Base-by-base conservation (phyloP, 2,888 invertebrate genomes). In the Microplitis deprimator region DNA sequence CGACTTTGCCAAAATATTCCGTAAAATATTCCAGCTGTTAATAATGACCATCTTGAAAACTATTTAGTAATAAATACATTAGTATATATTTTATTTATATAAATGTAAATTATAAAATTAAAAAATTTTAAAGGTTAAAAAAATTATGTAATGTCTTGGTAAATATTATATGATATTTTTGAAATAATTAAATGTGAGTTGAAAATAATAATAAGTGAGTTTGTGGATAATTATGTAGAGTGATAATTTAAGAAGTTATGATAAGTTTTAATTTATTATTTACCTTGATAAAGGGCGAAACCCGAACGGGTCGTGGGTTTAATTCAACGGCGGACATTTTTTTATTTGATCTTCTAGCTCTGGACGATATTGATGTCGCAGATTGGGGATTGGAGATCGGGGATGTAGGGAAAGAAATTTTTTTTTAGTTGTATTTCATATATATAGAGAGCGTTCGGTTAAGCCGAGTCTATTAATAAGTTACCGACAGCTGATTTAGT, bases 251-350 rank as follows among this genome's bases (percentile, higher is more conserved):
- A 29, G 29, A 68, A 20, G 41, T 38, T 61, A 61, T 8, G 39
- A 76, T 62, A 75, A 62, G 70, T 29, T 82, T 84, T 89, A 17
- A 17, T 39, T 50, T 29, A 29, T 29, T 29, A 77, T 84, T 91
- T 92, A 95, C 95, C 92, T 94, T 94, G 88, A 96, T 96, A 76
- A 96, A 90, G 73, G 96, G 96, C 72, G 96, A 95, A 82, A 96
- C 95, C 87, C 94, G 92, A 81, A 96, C 93, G 83, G 96, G 95
- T 85, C 84, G 84, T 7, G 88, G 87, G 75, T 83, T 85, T 60
- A 86, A 81, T 77, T 86, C 87, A 41, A 81, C 84, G 67, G 87
- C 77, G 85, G 89, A 89, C 89, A 89, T 89, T 85, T 88, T 88
- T 65, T 65, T 65, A 10, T 1, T 7, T 17, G 13, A 8, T 29